Evolutionary conservation across 2,888 invertebrate species (phyloP), one percentile per base, ranked within the genome.

Genomic region (Argyresthia albistria): DNA sequence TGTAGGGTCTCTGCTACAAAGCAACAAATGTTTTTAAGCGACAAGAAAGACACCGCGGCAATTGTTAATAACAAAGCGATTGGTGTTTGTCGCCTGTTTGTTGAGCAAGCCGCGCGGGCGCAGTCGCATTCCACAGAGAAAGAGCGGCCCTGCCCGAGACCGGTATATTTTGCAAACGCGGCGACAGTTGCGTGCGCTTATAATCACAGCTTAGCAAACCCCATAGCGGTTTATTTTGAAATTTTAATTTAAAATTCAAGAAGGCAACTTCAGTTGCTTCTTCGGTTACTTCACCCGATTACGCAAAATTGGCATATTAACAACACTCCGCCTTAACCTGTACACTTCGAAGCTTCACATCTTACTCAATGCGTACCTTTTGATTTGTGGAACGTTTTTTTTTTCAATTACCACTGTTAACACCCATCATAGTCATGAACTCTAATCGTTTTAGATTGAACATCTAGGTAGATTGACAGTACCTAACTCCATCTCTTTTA

Each of bases 231-330:
- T 65, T 61, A 70, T 80, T 81, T 75, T 73, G 77, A 70, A 82
- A 80, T 71, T 71, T 66, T 58, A 70, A 77, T 80, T 76, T 70
- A 76, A n/a, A 76, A 79, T 80, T 77, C 73, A 79, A 69, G 72
- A 76, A 61, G 70, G 14, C 45, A 51, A 43, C 47, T 12, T 42
- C 11, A 14, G 45, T 14, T 12, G 39, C 45, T 45, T 15, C 45
- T 14, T 45, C 14, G 45, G 6, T 45, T 15, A 15, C 45, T 15
- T 9, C 39, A 39, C 9, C 25, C 25, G 25, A 25, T 25, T 25
- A 6, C 15, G 45, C 45, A 14, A 14, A 14, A 45, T 45, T 45
- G 45, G 45, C 45, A 45, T 45, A 14, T 15, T 45, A 14, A 14
- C 45, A 45, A 14, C 12, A 45, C 14, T 15, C 9, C 15, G 9